Evolutionary conservation across 2,113 vertebrate genomes (phyloP).

Genomic region (Microcebus murinus): DNA sequence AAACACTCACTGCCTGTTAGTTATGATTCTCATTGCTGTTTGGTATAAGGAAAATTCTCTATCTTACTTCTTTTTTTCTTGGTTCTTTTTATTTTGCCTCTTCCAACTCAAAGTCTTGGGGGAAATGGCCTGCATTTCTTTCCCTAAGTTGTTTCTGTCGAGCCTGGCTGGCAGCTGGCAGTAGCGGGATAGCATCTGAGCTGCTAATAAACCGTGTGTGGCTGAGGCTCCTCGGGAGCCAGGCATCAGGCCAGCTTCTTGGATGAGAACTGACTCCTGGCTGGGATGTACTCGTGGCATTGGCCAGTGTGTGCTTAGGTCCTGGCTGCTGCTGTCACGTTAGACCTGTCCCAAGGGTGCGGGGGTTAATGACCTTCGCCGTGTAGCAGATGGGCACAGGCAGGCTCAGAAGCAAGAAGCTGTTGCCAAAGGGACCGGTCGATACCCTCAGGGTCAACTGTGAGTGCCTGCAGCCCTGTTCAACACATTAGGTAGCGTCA

Average conservation of each 20-base stretch:
- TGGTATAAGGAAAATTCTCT: background rate
- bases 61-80: background rate
- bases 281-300: background rate
- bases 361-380: background rate
- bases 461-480: background rate
- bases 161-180: background rate
- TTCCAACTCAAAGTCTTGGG: slow-evolving; percentile 12
- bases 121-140: background rate
- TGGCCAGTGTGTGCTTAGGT: background rate
- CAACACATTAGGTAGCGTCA: background rate
- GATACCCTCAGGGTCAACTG: background rate
- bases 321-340: background rate
- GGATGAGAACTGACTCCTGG: background rate
- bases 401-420: background rate
- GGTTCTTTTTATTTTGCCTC: slow-evolving; percentile 18
- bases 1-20: background rate
- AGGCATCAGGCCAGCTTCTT: background rate
- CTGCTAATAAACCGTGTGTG: slow-evolving; percentile 1
- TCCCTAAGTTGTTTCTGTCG: background rate
- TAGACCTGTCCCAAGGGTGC: background rate
- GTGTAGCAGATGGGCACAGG: background rate
- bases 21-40: background rate
- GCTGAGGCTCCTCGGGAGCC: background rate
- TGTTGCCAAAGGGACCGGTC: background rate
- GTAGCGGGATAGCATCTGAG: background rate